These are phyloP conservation scores for Magallana gigas DNA, from an alignment of 1,140 invertebrate genomes.

Conservation along the genomic window DNA sequence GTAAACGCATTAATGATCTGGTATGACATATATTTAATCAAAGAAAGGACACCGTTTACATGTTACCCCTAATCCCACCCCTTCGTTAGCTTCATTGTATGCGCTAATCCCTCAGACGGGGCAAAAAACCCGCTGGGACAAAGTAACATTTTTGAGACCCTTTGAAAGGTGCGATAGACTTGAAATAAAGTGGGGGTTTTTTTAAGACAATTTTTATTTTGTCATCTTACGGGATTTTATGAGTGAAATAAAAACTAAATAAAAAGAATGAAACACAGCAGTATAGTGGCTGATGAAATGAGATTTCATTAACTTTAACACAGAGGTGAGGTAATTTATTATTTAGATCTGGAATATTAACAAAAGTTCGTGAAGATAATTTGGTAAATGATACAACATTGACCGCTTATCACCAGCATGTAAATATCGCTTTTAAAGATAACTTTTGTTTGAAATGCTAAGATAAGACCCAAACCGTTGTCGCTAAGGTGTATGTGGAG, in stretches of 20 bases:
- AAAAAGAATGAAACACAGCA: neutral
- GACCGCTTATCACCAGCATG: conserved; percentile 34
- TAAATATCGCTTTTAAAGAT: conserved; percentile 46
- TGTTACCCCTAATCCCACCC: conserved; percentile 7
- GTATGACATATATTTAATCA: conserved; percentile 22
- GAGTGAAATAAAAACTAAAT: neutral
- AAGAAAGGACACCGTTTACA: conserved; percentile 14
- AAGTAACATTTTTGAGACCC: neutral
- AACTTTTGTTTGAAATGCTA: conserved; percentile 37
- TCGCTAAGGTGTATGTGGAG: conserved; percentile 37
- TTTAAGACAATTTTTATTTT: neutral
- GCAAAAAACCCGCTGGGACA: neutral
- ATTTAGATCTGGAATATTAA: conserved; percentile 16
- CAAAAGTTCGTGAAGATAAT: conserved; percentile 37
- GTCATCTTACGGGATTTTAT: conserved; percentile 2
- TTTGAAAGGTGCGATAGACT: neutral
- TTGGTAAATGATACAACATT: conserved; percentile 34
- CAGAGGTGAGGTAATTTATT: conserved; percentile 5
- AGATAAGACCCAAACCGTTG: conserved; percentile 27
- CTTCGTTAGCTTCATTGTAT: conserved; percentile 20
- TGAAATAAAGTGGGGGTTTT: neutral
- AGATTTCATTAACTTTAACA: neutral
- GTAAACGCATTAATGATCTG: conserved; percentile 31
- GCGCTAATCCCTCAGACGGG: neutral
- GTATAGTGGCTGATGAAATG: neutral